Evolutionary conservation across 2,888 invertebrate genomes (phyloP), one percentile per base, ranked within the genome.

Genomic region (Ectemnius lituratus): DNA sequence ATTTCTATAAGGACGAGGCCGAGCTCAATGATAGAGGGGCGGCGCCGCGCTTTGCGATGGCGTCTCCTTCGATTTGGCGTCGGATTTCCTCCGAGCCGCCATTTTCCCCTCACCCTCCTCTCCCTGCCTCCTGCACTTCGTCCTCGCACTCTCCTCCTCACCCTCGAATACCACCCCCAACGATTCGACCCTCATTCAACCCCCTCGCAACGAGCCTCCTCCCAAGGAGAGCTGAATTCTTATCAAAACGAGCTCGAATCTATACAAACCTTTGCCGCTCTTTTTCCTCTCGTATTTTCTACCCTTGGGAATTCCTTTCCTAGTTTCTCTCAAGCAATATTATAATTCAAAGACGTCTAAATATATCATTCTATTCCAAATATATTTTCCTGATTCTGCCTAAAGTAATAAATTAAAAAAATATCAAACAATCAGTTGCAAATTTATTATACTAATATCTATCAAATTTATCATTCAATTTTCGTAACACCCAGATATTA

Each of bases 1-100:
- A 66, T 56, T n/a, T 57, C 27, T 58, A 58, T 46, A 61, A 72
- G 76, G 73, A 76, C 75, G 73, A 80, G 74, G 73, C 68, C 66
- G 67, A 79, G 83, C 73, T 75, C 80, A 81, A 85, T 88, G 87
- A 88, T 86, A 87, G 86, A 87, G 90, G 88, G 88, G 90, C 89
- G 89, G 86, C 86, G 87, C 86, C 87, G 87, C 84, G 86, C 83
- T 85, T 88, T 85, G 90, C 89, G 88, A 90, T 90, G 90, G 90
- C 90, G 90, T 90, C 90, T 90, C 87, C 90, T 90, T 90, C 90
- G 90, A 90, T 90, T 89, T 86, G 88, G 90, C 89, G 90, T 90
- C 90, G 84, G 81, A 85, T 90, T 87, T 85, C 90, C 85, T 84
- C 84, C 82, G 82, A 72, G 87, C 86, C 89, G 90, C 90, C 90